Percentiles rank a stretch among this genome's conserved stretches.
These are phyloP conservation scores for Phortica okadai DNA, from an alignment of 2,888 invertebrate species.

Conservation along the genomic window DNA sequence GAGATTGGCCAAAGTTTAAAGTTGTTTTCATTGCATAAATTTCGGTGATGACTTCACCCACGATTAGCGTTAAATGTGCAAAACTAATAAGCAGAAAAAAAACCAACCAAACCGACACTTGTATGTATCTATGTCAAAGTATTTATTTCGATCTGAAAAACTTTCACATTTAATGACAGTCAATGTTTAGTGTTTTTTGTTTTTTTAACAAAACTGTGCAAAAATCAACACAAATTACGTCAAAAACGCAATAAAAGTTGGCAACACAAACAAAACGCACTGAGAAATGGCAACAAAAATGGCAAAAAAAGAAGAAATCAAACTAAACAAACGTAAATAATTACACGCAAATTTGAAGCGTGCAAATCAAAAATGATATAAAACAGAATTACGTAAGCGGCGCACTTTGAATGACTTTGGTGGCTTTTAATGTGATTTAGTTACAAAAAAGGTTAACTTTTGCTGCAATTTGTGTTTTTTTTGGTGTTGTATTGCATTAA, in stretches of 20 bases:
- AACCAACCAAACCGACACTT: not conserved
- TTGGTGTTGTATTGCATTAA: too few relatives aligned
- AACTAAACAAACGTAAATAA: slow-evolving; percentile 28
- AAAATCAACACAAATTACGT: slow-evolving; percentile 7
- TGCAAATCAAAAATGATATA: slow-evolving; percentile 38
- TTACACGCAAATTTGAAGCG: slow-evolving; percentile 38
- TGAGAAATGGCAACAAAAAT: slow-evolving; percentile 34
- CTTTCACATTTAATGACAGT: slow-evolving; percentile 8
- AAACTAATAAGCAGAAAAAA: slow-evolving; percentile 4
- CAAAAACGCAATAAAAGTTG: slow-evolving; percentile 42
- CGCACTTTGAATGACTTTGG: slow-evolving; percentile 9
- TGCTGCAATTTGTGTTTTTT: too few relatives aligned
- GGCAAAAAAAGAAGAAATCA: not conserved
- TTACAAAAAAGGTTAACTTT: too few relatives aligned
- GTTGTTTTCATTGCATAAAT: not conserved
- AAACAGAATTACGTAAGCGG: slow-evolving; percentile 11
- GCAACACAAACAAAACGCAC: slow-evolving; percentile 47
- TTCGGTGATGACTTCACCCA: not conserved
- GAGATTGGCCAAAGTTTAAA: not conserved
- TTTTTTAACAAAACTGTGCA: not conserved
- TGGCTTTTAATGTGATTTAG: not conserved
- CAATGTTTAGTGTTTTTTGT: not conserved
- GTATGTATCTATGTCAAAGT: slow-evolving; percentile 43
- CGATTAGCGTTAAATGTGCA: not conserved
- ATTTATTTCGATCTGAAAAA: slow-evolving; percentile 42